These are phyloP conservation scores for Suricata suricatta DNA, from an alignment of 2,113 vertebrate species.

Conservation along the genomic window DNA sequence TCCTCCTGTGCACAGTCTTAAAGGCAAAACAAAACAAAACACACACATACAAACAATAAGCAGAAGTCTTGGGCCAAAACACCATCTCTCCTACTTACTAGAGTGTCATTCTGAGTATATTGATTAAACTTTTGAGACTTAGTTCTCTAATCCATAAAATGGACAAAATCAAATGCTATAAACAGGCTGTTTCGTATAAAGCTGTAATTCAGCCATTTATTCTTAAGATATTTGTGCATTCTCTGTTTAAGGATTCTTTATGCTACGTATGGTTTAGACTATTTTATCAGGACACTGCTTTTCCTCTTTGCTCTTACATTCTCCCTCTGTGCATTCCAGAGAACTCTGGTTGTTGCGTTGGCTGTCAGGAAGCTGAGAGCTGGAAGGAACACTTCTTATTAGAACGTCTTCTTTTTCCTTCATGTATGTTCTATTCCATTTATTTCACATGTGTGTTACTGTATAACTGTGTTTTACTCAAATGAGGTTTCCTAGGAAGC, in stretches of 20 bases:
- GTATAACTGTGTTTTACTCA: not conserved
- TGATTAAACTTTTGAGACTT: not conserved
- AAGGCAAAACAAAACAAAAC: not conserved
- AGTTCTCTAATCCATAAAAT: not conserved
- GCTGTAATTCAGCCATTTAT: not conserved
- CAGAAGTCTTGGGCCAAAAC: not conserved
- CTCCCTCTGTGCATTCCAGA: not conserved
- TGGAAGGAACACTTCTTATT: not conserved
- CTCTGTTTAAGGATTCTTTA: not conserved
- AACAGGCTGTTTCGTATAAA: not conserved
- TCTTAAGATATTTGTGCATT: not conserved
- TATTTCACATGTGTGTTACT: not conserved
- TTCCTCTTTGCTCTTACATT: not conserved
- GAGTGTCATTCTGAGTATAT: not conserved
- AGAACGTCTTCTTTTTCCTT: not conserved
- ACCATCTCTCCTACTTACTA: not conserved
- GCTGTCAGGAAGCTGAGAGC: not conserved
- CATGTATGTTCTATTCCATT: not conserved
- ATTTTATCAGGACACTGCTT: not conserved
- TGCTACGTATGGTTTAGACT: not conserved
- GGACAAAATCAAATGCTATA: not conserved
- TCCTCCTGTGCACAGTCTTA: not conserved
- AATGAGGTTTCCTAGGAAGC: not conserved
- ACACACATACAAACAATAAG: not conserved
- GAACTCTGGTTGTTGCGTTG: not conserved